Evolutionary conservation across 2,797 vertebrate species (phyloP).

Genomic region (Arrhamphus sclerolepis): DNA sequence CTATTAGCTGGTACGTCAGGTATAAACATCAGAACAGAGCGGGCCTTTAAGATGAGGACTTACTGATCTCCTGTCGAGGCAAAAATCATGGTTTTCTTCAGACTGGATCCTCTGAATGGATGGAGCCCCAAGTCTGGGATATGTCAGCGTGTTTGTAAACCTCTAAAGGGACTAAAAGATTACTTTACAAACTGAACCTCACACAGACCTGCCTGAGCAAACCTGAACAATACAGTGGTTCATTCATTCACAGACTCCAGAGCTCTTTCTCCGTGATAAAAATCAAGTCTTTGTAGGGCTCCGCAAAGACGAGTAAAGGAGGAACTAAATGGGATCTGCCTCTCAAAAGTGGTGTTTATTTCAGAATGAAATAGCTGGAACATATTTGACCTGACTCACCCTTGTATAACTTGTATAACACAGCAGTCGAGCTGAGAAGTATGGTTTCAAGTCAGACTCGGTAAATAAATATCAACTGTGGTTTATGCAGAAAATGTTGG

Average conservation of each 20-base stretch:
- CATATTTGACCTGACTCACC: conserved; percentile 12
- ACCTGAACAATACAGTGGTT: conserved; percentile 72
- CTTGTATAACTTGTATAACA: background rate
- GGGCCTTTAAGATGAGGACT: conserved; percentile 37
- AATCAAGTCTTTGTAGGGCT: conserved; percentile 65
- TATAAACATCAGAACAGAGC: conserved; percentile 42
- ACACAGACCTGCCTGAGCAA: conserved; percentile 56
- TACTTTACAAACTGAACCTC: conserved; percentile 57
- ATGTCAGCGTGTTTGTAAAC: conserved; percentile 47
- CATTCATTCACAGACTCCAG: conserved; percentile 54
- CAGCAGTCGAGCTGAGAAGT: background rate
- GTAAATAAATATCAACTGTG: no score
- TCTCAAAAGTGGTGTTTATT: conserved; percentile 31
- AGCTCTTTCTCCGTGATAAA: conserved; percentile 52
- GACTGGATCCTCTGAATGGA: conserved; percentile 29
- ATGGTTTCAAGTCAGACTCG: background rate
- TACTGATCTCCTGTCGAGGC: conserved; percentile 53
- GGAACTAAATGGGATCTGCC: conserved; percentile 19
- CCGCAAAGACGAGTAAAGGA: conserved; percentile 38
- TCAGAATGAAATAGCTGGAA: conserved; percentile 22
- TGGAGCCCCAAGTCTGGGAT: conserved; percentile 44
- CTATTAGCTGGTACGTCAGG: conserved; percentile 33
- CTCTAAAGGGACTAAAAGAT: conserved; percentile 41
- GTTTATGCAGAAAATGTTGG: no score
- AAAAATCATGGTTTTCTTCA: conserved; percentile 65